Base-by-base conservation (phyloP, 1,140 invertebrate species). In the Asbolus verrucosus region DNA sequence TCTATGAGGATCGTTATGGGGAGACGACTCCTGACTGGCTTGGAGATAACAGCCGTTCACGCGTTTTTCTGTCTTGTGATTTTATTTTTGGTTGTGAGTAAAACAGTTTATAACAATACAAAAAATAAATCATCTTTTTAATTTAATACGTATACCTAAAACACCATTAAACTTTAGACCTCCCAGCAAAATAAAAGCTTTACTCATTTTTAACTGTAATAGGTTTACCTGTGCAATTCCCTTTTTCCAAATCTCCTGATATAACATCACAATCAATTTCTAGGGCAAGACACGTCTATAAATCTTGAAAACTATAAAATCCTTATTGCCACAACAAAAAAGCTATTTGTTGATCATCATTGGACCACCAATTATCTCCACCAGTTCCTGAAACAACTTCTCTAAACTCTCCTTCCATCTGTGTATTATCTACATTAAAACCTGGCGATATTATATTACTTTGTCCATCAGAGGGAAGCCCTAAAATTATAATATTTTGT, bases 261-360 rank as follows among this genome's bases (percentile, higher is more conserved):
- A 94, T 94, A 1, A 96, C 85, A 77, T 96, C 94, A 80, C 94
- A 96, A 78, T 96, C 96, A 0, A 63, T 83, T 2, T 94, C 94
- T 72, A 87, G 80, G 0, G 92, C 87, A 18, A 96, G 80, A 21
- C 91, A 90, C 0, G 92, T 94, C 71, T 86, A 81, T 2, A 91
- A 72, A n/a, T 54, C 82, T 71, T 93, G 68, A 94, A 87, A n/a
- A 88, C 91, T 13, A 93, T 79, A 75, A 93, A 94, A 11, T 86
- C 92, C 30, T 82, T 82, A 9, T 83, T 80, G 0, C 89, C 90
- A 0, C 92, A 83, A 61, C 88, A n/a, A 88, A 81, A 93, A 94
- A 0, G 91, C 88, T 70, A 94, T 93, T 79, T 93, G 90, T 70
- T 91, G 87, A 76, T 85, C 85, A 1, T 85, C 86, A 73, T 92